A percentile compares a stretch with the other conserved stretches of the same genome.
These are phyloP conservation scores for Conomelus anceps DNA, from an alignment of 2,888 invertebrate genomes.

Conservation along the genomic window DNA sequence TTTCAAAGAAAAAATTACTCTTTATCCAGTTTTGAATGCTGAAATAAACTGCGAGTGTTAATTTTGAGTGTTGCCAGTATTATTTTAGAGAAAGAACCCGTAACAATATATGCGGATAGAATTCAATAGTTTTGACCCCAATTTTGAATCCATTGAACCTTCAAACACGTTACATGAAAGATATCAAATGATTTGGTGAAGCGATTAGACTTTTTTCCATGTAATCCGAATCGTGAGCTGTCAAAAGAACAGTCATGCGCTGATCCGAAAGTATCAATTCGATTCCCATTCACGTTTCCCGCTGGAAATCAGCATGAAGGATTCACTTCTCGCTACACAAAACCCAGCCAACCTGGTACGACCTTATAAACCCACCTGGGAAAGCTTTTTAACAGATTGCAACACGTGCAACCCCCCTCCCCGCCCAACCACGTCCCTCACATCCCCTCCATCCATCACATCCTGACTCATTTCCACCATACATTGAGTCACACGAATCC, in stretches of 20 bases:
- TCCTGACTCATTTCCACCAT: background rate
- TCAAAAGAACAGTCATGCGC: background rate
- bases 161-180: too few species aligned
- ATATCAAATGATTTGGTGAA: too few species aligned
- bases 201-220: too few species aligned
- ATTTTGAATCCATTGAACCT: too few species aligned
- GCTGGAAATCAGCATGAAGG: background rate
- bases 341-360: background rate
- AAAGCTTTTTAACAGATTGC: background rate
- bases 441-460: background rate
- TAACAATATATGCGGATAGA: too few species aligned
- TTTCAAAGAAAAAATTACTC: too few species aligned
- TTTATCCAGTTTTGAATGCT: too few species aligned
- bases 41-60: too few species aligned
- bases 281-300: background rate
- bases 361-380: background rate
- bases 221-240: background rate
- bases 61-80: too few species aligned
- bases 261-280: background rate
- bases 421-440: background rate
- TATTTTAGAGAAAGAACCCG: too few species aligned
- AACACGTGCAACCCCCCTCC: background rate
- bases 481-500: background rate
- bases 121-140: too few species aligned
- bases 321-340: background rate